Evolutionary conservation across 2,113 vertebrate genomes (phyloP).

Genomic region (Ibidorhyncha struthersii): DNA sequence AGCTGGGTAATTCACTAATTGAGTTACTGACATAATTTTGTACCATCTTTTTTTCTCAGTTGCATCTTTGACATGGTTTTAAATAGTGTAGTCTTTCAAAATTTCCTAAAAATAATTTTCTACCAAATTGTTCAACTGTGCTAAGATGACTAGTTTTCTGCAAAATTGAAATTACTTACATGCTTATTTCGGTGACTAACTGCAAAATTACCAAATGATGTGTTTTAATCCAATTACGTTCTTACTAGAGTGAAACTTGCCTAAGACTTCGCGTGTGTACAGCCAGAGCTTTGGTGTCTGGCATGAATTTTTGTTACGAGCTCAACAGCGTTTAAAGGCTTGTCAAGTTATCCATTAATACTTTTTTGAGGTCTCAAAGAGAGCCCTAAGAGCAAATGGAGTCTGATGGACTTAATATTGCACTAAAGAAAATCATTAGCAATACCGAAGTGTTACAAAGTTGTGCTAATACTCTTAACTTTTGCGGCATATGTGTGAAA

Average conservation of each 20-base stretch:
- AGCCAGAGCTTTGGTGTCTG: slow-evolving; percentile 40
- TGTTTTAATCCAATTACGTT: slow-evolving; percentile 74
- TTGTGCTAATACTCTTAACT: not conserved
- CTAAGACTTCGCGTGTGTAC: not conserved
- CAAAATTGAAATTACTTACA: slow-evolving; percentile 69
- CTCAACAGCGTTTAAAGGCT: slow-evolving; percentile 1
- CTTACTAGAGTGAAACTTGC: slow-evolving; percentile 49
- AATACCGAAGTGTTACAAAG: not conserved
- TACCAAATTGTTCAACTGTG: not conserved
- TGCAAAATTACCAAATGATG: slow-evolving; percentile 73
- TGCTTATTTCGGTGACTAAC: slow-evolving; percentile 70
- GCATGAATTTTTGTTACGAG: slow-evolving; percentile 14
- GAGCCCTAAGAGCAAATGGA: not conserved
- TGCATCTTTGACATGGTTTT: not conserved
- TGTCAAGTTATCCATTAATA: slow-evolving; percentile 10
- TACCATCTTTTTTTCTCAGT: not conserved
- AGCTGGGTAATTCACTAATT: not conserved
- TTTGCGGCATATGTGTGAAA: not conserved
- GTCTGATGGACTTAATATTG: not conserved
- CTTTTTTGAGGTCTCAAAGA: not conserved
- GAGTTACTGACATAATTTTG: slow-evolving; percentile 7
- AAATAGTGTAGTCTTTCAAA: not conserved
- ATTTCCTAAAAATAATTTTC: not conserved
- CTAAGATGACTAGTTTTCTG: slow-evolving; percentile 51
- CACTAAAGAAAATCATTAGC: not conserved